Evolutionary conservation across 2,888 invertebrate genomes (phyloP), one percentile per base, ranked within the genome.

Genomic region (Gerosis bhagava): DNA sequence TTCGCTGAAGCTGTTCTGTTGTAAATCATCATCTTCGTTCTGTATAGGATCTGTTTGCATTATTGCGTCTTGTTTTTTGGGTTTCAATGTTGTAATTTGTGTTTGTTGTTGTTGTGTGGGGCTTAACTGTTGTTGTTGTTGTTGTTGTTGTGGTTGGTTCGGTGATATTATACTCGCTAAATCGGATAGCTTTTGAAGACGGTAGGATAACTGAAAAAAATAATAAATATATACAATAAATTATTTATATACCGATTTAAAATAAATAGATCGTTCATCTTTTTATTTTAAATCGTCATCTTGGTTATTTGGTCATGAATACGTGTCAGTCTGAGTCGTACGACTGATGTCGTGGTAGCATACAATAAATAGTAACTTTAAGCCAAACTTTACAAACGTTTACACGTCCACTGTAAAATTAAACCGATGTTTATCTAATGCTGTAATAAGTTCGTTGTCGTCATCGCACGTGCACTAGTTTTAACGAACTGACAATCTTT

Each of bases 351-450:
- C 59, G 60, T 37, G 37, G 45, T 25, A 10, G 6, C 11, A n/a
- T 24, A 7, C 13, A 6, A 37, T 31, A 5, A 10, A 5, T 19
- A 36, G 5, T 31, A 15, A n/a, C n/a, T n/a, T 37, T 2, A 31
- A 45, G 7, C 4, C 19, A 45, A 62, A 63, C 62, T 70, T 73
- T 77, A 81, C 79, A 77, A 80, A 81, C 73, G 72, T 76, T 77
- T 80, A 77, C 76, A 73, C 73, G 77, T 77, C 83, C 67, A 79
- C 73, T 73, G 77, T 86, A 78, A 79, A 86, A 86, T 84, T 84
- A 84, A 82, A 58, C 56, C 59, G 86, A 86, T 84, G 69, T 63
- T 79, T 83, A 87, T 87, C 87, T 72, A 60, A 61, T 57, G 11
- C 24, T 22, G 77, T 80, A 80, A 79, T 80, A 72, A 72, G 71